Evolutionary conservation across 2,797 vertebrate genomes (phyloP), one percentile per base, ranked within the genome.

Genomic region (Coreius guichenoti): DNA sequence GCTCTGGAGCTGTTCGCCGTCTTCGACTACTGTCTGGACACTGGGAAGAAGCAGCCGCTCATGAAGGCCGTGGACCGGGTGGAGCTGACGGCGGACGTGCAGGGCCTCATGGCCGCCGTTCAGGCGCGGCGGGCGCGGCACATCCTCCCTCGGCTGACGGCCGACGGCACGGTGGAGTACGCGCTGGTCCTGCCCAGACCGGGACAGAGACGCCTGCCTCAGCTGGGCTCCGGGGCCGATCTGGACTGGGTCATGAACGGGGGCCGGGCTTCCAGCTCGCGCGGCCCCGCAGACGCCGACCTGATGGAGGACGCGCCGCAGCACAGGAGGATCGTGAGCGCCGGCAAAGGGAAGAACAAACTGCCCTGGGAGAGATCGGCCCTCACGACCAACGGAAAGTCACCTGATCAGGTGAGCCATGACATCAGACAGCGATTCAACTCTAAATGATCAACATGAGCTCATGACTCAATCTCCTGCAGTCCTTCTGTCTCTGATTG

Each of bases 281-380:
- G 94, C 84, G 96, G 94, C 87, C 88, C 90, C 23, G 88, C 90
- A 0, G 89, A 91, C 0, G 86, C 88, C 9, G 94, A 95, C 5
- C 89, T 89, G 65, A 70, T 90, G 0, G 93, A 91, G 1, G 93
- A 91, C 0, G 87, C 92, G 6, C 6, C 86, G 0, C 91, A 94
- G 0, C 91, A 94, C 19, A 92, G 97, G 43, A 96, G 97, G 83
- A 96, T 97, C 6, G 92, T 97, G 87, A 99, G 97, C 0, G 97
- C 98, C 0, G 96, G 96, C 1, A 98, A 96, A 91, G 96, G 96
- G 5, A 99, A 96, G 88, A 97, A 94, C 93, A 98, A 97, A 86
- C 95, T 99, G 79, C 98, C 98, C 0, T 99, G 98, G 98, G 97
- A 98, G 89, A 95, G 88, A 21, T 92, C 95, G 0, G 92, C 51